Percentiles rank a stretch among this genome's conserved stretches.
Conservation (phyloP, 2,888 invertebrate species). For the Lasioglossum zephyrum region DNA sequence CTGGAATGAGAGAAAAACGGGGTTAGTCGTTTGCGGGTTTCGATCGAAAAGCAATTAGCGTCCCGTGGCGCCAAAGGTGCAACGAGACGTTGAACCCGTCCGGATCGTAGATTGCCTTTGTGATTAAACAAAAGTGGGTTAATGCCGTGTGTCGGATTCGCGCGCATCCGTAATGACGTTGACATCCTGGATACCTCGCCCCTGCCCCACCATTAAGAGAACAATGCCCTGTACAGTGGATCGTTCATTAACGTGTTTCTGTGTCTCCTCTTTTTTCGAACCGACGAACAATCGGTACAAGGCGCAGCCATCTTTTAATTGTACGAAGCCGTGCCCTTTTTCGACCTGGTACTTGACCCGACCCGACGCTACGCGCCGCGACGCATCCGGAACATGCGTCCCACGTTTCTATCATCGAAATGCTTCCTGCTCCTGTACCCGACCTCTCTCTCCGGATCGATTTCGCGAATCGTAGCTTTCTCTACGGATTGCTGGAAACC, state of each 20-base stretch:
- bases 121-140: slow-evolving; percentile 78
- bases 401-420: slow-evolving; percentile 11
- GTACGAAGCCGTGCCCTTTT: slow-evolving; percentile 27
- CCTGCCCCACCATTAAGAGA: slow-evolving; percentile 63
- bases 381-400: slow-evolving; percentile 31
- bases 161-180: slow-evolving; percentile 73
- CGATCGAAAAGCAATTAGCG: slow-evolving; percentile 52
- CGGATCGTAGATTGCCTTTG: slow-evolving; percentile 70
- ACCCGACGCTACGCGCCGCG: slow-evolving; percentile 18
- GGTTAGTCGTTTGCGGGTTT: neutral
- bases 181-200: slow-evolving; percentile 71
- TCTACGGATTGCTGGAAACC: neutral
- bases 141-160: slow-evolving; percentile 71
- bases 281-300: slow-evolving; percentile 70
- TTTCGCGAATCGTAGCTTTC: neutral
- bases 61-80: slow-evolving; percentile 54
- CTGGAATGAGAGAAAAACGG: neutral
- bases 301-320: slow-evolving; percentile 72
- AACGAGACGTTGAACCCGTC: slow-evolving; percentile 69
- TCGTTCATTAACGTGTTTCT: slow-evolving; percentile 70
- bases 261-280: slow-evolving; percentile 35
- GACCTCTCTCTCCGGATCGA: neutral
- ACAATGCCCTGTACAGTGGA: slow-evolving; percentile 70
- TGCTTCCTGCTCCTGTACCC: neutral
- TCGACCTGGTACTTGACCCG: slow-evolving; percentile 38